These are phyloP conservation scores for Chitala chitala DNA, from an alignment of 2,113 vertebrate species.

Conservation along the genomic window DNA sequence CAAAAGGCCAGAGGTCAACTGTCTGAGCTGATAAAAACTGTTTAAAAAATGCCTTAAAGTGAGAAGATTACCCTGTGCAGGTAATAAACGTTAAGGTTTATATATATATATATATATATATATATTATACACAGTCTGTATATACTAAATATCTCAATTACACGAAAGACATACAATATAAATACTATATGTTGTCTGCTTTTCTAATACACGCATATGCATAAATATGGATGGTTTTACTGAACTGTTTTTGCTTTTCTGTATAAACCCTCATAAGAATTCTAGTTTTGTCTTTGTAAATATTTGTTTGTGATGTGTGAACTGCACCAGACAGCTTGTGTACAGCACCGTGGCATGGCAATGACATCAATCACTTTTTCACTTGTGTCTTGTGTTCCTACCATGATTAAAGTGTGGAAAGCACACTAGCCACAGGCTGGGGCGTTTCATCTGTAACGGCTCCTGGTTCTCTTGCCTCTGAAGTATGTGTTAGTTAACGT, in stretches of 20 bases:
- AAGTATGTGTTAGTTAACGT: too few species aligned
- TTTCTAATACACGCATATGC: slow-evolving; percentile 47
- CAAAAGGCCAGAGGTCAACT: slow-evolving; percentile 13
- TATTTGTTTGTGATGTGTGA: slow-evolving; percentile 69
- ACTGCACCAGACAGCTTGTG: slow-evolving; percentile 58
- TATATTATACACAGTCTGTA: slow-evolving; percentile 59
- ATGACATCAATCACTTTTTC: slow-evolving; percentile 88
- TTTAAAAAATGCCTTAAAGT: slow-evolving; percentile 78
- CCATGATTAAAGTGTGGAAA: slow-evolving; percentile 87
- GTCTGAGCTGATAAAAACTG: slow-evolving; percentile 36
- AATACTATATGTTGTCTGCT: slow-evolving; percentile 29
- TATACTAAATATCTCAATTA: slow-evolving; percentile 33
- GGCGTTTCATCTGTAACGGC: not conserved
- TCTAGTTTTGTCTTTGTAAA: slow-evolving; percentile 67
- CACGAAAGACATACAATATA: slow-evolving; percentile 55
- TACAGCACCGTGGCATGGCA: slow-evolving; percentile 74
- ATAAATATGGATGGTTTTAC: not conserved
- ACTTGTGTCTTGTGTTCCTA: slow-evolving; percentile 81
- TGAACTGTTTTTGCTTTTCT: slow-evolving; percentile 59
- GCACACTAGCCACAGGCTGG: slow-evolving; percentile 47
- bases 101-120: slow-evolving; percentile 59
- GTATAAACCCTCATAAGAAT: slow-evolving; percentile 67
- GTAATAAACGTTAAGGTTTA: slow-evolving; percentile 46
- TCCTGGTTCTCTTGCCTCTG: too few species aligned
- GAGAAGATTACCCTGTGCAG: slow-evolving; percentile 36